Evolutionary conservation across 2,797 vertebrate genomes (phyloP), one percentile per base, ranked within the genome.

Genomic region (Gymnoscopelus microlampas): DNA sequence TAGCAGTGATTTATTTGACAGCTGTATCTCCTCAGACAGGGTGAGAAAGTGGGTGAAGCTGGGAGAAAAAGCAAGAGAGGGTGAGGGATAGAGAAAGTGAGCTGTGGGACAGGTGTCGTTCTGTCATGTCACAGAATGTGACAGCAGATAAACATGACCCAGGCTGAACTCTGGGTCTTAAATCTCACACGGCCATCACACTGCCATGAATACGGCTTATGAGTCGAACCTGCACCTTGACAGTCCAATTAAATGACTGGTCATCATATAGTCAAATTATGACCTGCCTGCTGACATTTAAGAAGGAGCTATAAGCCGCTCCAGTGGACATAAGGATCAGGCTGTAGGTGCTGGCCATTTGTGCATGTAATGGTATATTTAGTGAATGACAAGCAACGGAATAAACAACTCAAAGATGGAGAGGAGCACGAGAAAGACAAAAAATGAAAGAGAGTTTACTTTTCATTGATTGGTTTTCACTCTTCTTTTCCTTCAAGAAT

Each of bases 301-400:
- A 55, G 1, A 47, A 39, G 56, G 57, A 48, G 60, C 66, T 57
- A 15, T 66, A 62, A 67, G 71, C 51, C 10, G 13, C 15, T 15
- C 53, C 47, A 55, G 63, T 60, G 77, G 64, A 67, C 39, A 53
- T 54, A 73, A 51, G 15, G 57, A 67, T 9, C 73, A 61, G 61
- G 53, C 57, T 60, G 74, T 61, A 71, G 53, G 76, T 5, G 58
- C 39, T 77, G 67, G 78, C 85, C 78, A 83, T 86, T 87, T 85
- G 82, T 55, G 76, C 79, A 81, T 77, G 14, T 14, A 50, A 14
- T 82, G 81, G 87, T 73, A 68, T 69, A 74, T 83, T 77, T 59
- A 80, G 79, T 84, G 82, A 81, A 81, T 83, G 79, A 77, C 54
- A 74, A 59, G 51, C 84, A 86, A 86, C 83, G 80, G 83, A 76